Evolutionary conservation across 2,888 invertebrate species (phyloP), one percentile per base, ranked within the genome.

Genomic region (Drosophila pegasa): DNA sequence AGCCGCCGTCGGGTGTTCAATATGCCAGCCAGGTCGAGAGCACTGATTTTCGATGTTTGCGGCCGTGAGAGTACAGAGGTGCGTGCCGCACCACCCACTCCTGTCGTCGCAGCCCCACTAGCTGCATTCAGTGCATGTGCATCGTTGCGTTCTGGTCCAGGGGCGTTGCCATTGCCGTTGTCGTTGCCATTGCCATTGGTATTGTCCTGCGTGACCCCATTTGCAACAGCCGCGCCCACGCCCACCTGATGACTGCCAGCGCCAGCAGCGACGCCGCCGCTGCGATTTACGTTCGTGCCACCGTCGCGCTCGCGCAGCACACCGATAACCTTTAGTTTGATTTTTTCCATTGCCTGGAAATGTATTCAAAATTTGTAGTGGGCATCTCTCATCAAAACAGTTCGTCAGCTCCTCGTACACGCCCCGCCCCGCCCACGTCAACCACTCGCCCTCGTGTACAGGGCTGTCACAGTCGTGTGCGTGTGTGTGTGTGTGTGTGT

Each of bases 271-370:
- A 64, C 83, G 54, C 66, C 60, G 54, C 68, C 70, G 57, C 83
- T 89, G 69, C 85, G 88, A 76, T 91, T 90, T 12, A 83, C 89
- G 71, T 89, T 89, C 62, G 86, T 76, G 67, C 78, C 66, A 62
- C 77, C 77, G 70, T 90, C 90, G 55, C 90, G 90, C 74, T 90
- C 91, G 52, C 91, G 90, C 61, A 91, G 83, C 67, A 91, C 91
- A 31, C 91, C 91, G 75, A 91, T 91, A 47, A 89, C 88, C 80
- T 91, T 91, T 51, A 89, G 77, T 88, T 91, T 91, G 59, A 90
- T 75, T 84, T 90, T 88, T 61, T 91, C 91, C 91, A 91, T 91
- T 58, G 48, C 72, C 75, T 67, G 63, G 20, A 66, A 71, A 56
- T 59, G 66, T 51, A 41, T 31, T 47, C 37, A 59, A 48, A 60